Base-by-base conservation (phyloP, 2,888 invertebrate genomes). In the Spodoptera littoralis region DNA sequence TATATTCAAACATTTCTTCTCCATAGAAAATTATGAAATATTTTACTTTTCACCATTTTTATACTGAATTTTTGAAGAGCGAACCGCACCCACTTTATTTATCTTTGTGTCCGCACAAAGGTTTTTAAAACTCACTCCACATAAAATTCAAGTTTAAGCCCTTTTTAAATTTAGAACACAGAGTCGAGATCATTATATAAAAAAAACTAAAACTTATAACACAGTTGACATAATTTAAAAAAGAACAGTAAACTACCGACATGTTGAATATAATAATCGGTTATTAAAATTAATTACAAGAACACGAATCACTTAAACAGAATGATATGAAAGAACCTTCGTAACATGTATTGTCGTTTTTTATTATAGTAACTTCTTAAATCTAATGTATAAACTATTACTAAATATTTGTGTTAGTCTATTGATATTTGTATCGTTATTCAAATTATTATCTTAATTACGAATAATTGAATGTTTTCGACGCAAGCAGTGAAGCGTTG, bases 291-390 rank as follows among this genome's bases (percentile, higher is more conserved):
- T 48, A 0, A 46, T 48, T 55, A 67, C 64, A 66, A 61, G 57
- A 65, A 60, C 57, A 51, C 62, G 66, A 70, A 58, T 51, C 42
- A 63, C 79, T 81, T 83, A 82, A 84, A 64, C 66, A 77, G 78
- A 85, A 87, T 90, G 89, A 91, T 92, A 92, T 92, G 90, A 92
- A 84, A 89, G 83, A 85, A 61, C 55, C 48, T 87, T 88, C 86
- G 87, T 92, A 91, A 88, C 88, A 87, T 87, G 93, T 94, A 94
- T 94, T 94, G 94, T 94, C 93, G 74, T 78, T 77, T 88, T 88
- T 90, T 90, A 84, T 91, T 90, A 91, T 89, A 85, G 84, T 81
- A 86, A 89, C 72, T 61, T 79, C 88, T 91, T 90, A 90, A 65
- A 57, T 66, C 89, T 91, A 91, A 84, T 85, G 82, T 83, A 85